phyloP scores from a whole-genome alignment of 2,113 vertebrate genomes.

The Tragelaphus scriptus region DNA sequence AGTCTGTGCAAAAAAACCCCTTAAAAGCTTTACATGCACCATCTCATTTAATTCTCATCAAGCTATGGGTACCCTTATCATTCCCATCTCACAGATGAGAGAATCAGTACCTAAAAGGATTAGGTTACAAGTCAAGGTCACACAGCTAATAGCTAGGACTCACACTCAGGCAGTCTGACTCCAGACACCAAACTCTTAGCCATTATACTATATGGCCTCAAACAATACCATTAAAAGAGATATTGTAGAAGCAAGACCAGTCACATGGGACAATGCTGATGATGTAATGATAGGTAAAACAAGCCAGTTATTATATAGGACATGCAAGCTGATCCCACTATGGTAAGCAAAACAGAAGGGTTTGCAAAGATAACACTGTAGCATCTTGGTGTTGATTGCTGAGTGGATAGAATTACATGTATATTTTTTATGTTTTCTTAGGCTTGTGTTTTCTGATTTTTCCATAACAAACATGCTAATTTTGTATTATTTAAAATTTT shows the following conservation, averaged over 20 bases:
- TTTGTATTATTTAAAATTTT: background rate
- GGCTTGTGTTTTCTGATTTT: background rate
- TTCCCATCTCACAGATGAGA: background rate
- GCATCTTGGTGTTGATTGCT: background rate
- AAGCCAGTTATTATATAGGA: background rate
- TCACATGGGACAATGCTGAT: background rate
- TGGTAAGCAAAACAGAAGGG: background rate
- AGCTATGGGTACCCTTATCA: background rate
- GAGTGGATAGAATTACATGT: background rate
- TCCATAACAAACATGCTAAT: background rate
- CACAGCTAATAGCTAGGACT: background rate
- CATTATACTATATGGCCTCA: background rate
- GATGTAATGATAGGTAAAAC: background rate
- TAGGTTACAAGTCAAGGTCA: background rate
- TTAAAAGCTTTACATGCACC: background rate
- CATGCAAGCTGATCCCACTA: background rate
- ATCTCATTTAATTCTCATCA: background rate
- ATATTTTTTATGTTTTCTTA: background rate
- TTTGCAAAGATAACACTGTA: background rate
- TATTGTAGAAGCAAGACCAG: background rate
- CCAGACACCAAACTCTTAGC: background rate
- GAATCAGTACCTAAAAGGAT: background rate
- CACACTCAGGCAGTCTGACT: background rate
- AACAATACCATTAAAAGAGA: background rate
- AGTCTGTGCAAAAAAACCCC: background rate